Percentiles rank a stretch among this genome's conserved stretches.
Conservation (phyloP, 1,140 invertebrate species). For the Heliothis virescens region DNA sequence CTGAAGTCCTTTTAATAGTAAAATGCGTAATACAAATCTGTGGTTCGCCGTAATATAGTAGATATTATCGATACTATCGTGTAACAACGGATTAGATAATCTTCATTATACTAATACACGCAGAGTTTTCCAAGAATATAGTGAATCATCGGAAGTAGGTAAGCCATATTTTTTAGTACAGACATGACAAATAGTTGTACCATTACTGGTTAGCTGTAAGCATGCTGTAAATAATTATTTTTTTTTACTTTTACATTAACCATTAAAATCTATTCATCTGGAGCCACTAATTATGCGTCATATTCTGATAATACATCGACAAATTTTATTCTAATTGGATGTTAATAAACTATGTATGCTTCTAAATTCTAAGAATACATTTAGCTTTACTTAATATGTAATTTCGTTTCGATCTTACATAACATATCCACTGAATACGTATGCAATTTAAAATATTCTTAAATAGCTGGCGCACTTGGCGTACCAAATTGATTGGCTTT, state of each 20-base stretch:
- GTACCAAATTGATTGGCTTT: background rate
- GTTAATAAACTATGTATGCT: background rate
- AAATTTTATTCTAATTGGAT: constrained; percentile 1
- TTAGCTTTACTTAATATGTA: background rate
- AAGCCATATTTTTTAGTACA: constrained; percentile 23
- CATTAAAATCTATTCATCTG: no score
- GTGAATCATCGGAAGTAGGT: constrained; percentile 67
- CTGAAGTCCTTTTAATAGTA: background rate
- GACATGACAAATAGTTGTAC: constrained; percentile 39
- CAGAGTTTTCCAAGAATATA: constrained; percentile 56
- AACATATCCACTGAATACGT: background rate
- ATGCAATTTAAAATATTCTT: background rate
- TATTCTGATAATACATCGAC: background rate
- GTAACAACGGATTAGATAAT: constrained; percentile 60
- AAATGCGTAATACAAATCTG: constrained; percentile 18
- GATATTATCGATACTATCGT: constrained; percentile 29
- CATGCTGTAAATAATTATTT: constrained; percentile 12
- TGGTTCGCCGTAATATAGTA: constrained; percentile 4
- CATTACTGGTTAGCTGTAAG: constrained; percentile 19
- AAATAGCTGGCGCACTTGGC: background rate
- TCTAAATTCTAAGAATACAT: background rate
- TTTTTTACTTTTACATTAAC: background rate
- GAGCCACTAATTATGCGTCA: background rate
- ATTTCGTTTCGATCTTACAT: background rate
- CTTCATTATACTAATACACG: constrained; percentile 44